Conservation (phyloP, 1,140 invertebrate species). For the Diorhabda sublineata region DNA sequence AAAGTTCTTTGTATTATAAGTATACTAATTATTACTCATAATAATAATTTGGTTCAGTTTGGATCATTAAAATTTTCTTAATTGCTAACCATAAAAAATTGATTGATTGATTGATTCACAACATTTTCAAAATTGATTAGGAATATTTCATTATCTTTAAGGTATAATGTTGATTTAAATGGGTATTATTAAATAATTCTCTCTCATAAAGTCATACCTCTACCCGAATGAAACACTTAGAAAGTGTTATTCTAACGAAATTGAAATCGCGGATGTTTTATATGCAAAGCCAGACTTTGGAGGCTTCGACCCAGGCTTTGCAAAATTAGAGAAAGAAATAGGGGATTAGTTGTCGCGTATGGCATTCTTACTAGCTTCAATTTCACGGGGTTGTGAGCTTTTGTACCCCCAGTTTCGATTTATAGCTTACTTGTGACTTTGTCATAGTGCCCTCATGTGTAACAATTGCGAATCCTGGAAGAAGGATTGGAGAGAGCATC, state of each 20-base stretch:
- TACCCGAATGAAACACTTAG: background rate
- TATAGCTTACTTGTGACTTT: conserved; percentile 26
- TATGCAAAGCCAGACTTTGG: conserved; percentile 39
- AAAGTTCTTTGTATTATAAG: no score
- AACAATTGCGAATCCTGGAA: background rate
- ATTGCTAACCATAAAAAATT: no score
- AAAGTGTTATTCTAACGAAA: conserved; percentile 29
- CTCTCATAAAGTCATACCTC: no score
- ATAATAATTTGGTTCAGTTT: no score
- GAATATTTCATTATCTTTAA: no score
- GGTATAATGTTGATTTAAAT: no score
- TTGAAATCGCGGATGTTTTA: conserved; percentile 38
- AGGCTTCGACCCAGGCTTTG: conserved; percentile 31
- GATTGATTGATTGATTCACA: no score
- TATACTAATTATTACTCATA: no score
- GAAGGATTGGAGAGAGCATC: background rate
- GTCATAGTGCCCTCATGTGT: background rate
- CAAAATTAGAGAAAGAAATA: conserved; percentile 41
- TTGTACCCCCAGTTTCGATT: conserved; percentile 21
- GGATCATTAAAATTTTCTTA: no score
- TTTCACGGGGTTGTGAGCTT: conserved; percentile 35
- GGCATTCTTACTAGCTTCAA: conserved; percentile 37
- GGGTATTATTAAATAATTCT: no score
- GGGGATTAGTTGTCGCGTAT: conserved; percentile 38
- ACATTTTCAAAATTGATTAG: no score